Evolutionary conservation across 2,888 invertebrate species (phyloP).

Genomic region (Amblyjoppa fuscipennis): DNA sequence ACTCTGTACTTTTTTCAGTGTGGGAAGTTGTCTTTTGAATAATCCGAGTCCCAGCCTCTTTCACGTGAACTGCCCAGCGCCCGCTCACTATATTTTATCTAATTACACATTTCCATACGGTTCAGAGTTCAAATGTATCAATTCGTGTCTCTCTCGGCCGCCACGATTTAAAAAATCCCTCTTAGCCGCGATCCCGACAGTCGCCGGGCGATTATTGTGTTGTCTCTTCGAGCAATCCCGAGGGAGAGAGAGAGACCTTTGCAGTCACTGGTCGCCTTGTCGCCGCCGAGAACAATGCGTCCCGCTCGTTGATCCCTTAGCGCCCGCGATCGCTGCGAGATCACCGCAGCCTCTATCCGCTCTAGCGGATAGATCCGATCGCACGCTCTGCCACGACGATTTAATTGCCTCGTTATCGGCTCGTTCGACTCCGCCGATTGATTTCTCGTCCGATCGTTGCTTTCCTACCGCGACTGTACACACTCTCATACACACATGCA

Average conservation of each 20-base stretch:
- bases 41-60: not conserved
- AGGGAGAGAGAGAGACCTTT: slow-evolving; percentile 42
- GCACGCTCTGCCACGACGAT: slow-evolving; percentile 51
- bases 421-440: slow-evolving; percentile 46
- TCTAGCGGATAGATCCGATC: slow-evolving; percentile 52
- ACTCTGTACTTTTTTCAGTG: no score
- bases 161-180: not conserved
- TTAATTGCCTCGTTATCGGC: slow-evolving; percentile 67
- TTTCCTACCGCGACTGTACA: slow-evolving; percentile 16
- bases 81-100: not conserved
- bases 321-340: slow-evolving; percentile 37
- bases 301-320: slow-evolving; percentile 39
- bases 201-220: slow-evolving; percentile 27
- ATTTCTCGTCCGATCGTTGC: slow-evolving; percentile 47
- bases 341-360: slow-evolving; percentile 10
- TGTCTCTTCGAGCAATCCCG: slow-evolving; percentile 41
- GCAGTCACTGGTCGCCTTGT: slow-evolving; percentile 24
- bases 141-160: not conserved
- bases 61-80: not conserved
- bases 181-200: not conserved
- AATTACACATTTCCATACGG: not conserved
- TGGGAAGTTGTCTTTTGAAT: no score
- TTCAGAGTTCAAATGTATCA: slow-evolving; percentile 25
- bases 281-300: slow-evolving; percentile 51
- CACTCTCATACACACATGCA: not conserved